Evolutionary conservation across 1,140 invertebrate species (phyloP), one percentile per base, ranked within the genome.

Genomic region (Aphidius gifuensis): DNA sequence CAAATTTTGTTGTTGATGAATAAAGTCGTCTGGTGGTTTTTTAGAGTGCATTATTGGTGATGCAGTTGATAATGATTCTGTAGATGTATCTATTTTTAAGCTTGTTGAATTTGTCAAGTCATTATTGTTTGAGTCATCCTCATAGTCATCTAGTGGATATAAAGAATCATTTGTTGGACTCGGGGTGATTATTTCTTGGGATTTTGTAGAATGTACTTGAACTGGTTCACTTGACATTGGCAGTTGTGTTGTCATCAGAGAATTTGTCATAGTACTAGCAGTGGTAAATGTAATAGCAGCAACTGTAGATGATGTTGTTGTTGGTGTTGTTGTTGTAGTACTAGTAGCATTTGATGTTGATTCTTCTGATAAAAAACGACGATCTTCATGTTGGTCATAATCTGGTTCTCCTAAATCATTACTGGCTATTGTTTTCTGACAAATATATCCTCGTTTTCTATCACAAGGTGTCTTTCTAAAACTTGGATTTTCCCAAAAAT

Each of bases 381-480:
- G 23, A 32, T 32, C 23, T 32, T 32, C 23, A 32, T 4, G 23
- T 32, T 32, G 23, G 4, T 32, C 23, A 32, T 3, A 32, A 32
- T 32, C 23, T 32, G 4, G 23, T 32, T 32, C 23, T 4, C 4
- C 23, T 32, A 8, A 5, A 39, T 5, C 5, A 7, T 7, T 9
- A 39, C 4, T 11, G 5, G 38, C 40, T 3, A 39, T 53, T 11
- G n/a, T 47, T 11, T 43, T 21, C 56, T 81, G 80, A 57, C 81
- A 83, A 56, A 82, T 77, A 62, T 82, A 78, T 53, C 80, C 74
- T 66, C 80, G 78, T 65, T 73, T 80, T 53, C 78, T 72, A 48
- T 82, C 78, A 61, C 81, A 83, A 0, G 76, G 66, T 0, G 75
- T 72, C 58, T 80, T 78, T 9, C 82, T 60, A 58, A 80, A 83